Evolutionary conservation across 23 tunicate genomes (phyloP).

Genomic region (Botrylloides violaceus): DNA sequence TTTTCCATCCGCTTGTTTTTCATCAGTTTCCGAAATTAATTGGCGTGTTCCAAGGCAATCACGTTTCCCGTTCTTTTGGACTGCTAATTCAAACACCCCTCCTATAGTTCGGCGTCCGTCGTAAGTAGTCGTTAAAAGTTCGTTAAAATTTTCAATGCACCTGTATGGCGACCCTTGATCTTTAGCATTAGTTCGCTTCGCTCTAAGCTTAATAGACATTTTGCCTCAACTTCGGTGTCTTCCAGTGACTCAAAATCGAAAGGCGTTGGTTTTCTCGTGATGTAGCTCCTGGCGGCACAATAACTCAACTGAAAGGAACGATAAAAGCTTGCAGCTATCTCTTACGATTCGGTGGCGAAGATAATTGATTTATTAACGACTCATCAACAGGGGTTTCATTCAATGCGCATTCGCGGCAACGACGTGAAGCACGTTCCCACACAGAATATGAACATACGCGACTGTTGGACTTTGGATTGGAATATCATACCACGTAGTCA

Average conservation of each 20-base stretch:
- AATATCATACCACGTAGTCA: background rate
- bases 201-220: conserved; percentile 12
- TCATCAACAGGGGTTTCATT: no score
- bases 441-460: no score
- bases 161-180: conserved; percentile 52
- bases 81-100: conserved; percentile 49
- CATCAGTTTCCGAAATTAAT: conserved; percentile 79
- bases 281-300: no score
- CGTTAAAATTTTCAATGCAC: conserved; percentile 36
- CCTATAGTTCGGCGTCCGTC: conserved; percentile 39
- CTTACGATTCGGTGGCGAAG: no score
- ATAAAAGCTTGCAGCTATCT: no score
- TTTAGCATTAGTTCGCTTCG: conserved; percentile 9
- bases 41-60: conserved; percentile 79
- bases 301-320: no score
- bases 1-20: conserved; percentile 83
- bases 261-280: no score
- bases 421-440: no score
- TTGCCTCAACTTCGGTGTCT: no score
- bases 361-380: no score
- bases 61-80: conserved; percentile 18
- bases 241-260: no score
- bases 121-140: conserved; percentile 22
- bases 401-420: no score
- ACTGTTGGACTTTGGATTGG: background rate